phyloP scores from a whole-genome alignment of 2,113 vertebrate species.

The Psammodynastes pulverulentus region DNA sequence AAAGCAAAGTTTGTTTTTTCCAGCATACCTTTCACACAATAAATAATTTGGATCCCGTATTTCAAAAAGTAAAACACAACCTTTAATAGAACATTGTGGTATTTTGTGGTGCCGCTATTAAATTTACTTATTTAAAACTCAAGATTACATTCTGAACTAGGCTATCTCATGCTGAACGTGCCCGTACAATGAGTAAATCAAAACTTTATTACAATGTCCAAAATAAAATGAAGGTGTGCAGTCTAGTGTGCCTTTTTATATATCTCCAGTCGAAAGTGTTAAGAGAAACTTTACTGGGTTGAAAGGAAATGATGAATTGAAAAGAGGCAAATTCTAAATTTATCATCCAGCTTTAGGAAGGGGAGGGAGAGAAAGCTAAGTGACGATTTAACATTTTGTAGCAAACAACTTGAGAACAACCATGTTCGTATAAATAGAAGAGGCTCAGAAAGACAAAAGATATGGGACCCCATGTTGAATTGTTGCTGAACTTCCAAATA shows the following conservation, averaged over 20 bases:
- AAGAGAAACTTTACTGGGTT: background rate
- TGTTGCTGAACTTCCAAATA: background rate
- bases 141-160: constrained; percentile 12
- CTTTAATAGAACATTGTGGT: constrained; percentile 20
- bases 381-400: background rate
- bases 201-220: background rate
- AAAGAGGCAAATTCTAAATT: rapidly evolving
- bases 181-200: constrained; percentile 29
- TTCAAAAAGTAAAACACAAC: constrained; percentile 13
- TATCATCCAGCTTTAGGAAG: background rate
- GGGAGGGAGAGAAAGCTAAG: background rate
- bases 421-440: background rate
- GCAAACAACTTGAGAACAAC: background rate
- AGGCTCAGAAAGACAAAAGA: background rate
- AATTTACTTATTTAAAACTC: constrained; percentile 26
- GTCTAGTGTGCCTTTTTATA: background rate
- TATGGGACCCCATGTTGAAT: background rate
- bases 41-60: constrained; percentile 17
- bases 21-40: constrained; percentile 36
- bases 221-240: background rate
- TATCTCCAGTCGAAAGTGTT: background rate
- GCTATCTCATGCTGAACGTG: constrained; percentile 2
- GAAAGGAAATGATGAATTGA: background rate
- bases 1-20: constrained; percentile 19
- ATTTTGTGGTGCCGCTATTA: constrained; percentile 31